Conservation (phyloP, 2,888 invertebrate species). For the Chrysodeixis includens region DNA sequence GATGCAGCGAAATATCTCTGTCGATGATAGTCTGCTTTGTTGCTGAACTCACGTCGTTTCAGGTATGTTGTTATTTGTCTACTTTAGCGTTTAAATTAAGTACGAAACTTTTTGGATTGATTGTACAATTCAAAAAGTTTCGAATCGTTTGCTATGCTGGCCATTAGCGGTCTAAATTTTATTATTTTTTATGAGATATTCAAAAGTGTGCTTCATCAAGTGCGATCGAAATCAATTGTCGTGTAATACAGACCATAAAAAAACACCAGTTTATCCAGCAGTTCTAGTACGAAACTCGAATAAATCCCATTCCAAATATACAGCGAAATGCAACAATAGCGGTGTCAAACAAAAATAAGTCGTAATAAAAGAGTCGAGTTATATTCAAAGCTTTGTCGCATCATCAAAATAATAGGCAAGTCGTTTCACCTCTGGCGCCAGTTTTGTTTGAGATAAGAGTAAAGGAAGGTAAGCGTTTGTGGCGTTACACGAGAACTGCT, state of each 20-base stretch:
- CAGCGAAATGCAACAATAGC: conserved; percentile 62
- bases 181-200: no score
- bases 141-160: not conserved
- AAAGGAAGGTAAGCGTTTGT: conserved; percentile 63
- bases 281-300: no score
- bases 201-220: no score
- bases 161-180: no score
- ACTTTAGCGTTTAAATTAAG: not conserved
- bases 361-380: conserved; percentile 67
- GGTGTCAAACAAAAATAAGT: conserved; percentile 62
- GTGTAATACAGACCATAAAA: no score
- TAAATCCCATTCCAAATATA: conserved; percentile 24
- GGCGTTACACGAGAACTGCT: conserved; percentile 59
- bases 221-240: no score
- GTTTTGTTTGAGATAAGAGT: conserved; percentile 72
- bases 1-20: conserved; percentile 84
- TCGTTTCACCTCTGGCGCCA: conserved; percentile 72
- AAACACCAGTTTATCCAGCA: no score
- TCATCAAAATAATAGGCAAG: conserved; percentile 79
- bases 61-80: conserved; percentile 74
- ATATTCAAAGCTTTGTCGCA: conserved; percentile 77
- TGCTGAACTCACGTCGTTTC: conserved; percentile 87
- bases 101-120: not conserved
- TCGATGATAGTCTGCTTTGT: conserved; percentile 89
- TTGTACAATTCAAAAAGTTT: not conserved